These are phyloP conservation scores for Sclerodermus sp. DNA, from an alignment of 2,888 invertebrate genomes.

Conservation along the genomic window DNA sequence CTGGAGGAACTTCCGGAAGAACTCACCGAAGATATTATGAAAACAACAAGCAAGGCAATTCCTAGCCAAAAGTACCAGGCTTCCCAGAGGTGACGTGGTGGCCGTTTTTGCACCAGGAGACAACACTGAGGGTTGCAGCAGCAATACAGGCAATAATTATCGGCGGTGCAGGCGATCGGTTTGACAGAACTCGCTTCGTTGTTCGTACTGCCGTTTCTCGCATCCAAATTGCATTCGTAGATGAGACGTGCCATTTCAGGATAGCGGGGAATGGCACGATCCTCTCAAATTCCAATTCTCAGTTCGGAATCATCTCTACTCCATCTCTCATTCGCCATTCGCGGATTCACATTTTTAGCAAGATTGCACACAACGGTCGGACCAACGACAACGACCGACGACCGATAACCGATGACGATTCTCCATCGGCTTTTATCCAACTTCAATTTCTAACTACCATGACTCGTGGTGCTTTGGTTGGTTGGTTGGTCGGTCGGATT, in stretches of 20 bases:
- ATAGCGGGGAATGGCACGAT: no score
- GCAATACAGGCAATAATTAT: conserved; percentile 46
- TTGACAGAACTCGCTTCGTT: conserved; percentile 22
- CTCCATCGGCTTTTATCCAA: no score
- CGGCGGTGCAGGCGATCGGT: conserved; percentile 38
- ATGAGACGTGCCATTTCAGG: conserved; percentile 38
- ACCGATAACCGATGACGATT: no score
- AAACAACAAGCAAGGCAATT: conserved; percentile 42
- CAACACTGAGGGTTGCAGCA: conserved; percentile 49
- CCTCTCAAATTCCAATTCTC: no score
- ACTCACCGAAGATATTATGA: conserved; percentile 46
- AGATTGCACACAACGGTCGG: no score
- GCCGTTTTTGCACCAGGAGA: conserved; percentile 41
- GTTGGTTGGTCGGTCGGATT: no score
- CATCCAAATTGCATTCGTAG: conserved; percentile 41
- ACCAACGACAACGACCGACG: no score
- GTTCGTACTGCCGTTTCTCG: conserved; percentile 27
- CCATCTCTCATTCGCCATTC: no score
- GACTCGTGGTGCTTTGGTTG: no score
- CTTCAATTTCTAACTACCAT: no score
- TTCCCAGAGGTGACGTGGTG: conserved; percentile 49
- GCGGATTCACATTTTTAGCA: no score
- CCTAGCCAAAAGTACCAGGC: conserved; percentile 53
- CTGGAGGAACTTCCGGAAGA: neutral
- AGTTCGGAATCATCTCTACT: no score